Percentiles rank a stretch among this genome's conserved stretches.
These are phyloP conservation scores for Toxotes chatareus DNA, from an alignment of 2,113 vertebrate genomes.

Conservation along the genomic window DNA sequence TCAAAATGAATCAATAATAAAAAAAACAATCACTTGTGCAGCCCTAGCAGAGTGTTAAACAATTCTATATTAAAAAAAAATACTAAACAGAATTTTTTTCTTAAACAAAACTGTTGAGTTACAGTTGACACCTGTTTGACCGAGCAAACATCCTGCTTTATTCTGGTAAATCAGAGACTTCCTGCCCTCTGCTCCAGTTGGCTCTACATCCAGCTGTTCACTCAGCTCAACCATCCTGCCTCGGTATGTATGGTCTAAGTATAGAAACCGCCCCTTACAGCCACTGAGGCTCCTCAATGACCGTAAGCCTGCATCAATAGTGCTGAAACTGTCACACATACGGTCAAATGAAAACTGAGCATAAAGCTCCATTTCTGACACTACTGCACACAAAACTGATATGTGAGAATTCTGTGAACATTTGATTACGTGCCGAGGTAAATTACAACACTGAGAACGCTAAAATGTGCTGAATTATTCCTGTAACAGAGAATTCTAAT, in stretches of 20 bases:
- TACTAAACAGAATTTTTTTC: background rate
- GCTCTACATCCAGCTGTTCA: slow-evolving; percentile 43
- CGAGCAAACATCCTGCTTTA: background rate
- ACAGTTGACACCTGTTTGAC: background rate
- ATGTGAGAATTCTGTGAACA: background rate
- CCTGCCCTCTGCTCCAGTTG: slow-evolving; percentile 50
- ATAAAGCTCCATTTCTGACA: background rate
- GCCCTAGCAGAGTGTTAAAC: background rate
- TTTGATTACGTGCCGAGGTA: slow-evolving; percentile 26
- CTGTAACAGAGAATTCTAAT: background rate
- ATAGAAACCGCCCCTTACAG: slow-evolving; percentile 50
- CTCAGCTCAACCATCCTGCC: background rate
- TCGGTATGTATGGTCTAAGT: slow-evolving; percentile 34
- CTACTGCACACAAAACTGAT: background rate
- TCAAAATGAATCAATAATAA: background rate
- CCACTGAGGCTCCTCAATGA: slow-evolving; percentile 13
- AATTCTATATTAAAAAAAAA: background rate
- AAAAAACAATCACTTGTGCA: background rate
- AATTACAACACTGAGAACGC: slow-evolving; percentile 35
- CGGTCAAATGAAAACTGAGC: background rate
- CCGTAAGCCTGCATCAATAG: slow-evolving; percentile 14
- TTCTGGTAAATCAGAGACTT: slow-evolving; percentile 6
- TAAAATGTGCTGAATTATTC: background rate
- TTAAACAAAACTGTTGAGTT: background rate
- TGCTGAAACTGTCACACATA: background rate